Percentiles rank a stretch among this genome's conserved stretches.
phyloP scores from a whole-genome alignment of 2,113 vertebrate genomes.

The Speoplatyrhinus poulsoni region DNA sequence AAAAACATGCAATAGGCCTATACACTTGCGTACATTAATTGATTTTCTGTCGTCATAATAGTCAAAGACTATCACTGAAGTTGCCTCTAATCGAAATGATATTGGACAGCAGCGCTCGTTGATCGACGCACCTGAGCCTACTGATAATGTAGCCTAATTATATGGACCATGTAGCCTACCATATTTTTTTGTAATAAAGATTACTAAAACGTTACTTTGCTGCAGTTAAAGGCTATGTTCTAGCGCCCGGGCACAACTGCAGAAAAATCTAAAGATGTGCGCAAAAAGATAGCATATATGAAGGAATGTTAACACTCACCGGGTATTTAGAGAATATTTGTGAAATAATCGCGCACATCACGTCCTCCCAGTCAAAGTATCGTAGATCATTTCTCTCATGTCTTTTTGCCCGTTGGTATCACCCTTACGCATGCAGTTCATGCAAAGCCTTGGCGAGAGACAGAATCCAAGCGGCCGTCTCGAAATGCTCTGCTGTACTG shows the following conservation, averaged over 20 bases:
- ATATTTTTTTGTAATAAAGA: neutral
- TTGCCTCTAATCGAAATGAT: constrained; percentile 10
- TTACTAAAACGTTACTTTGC: constrained; percentile 11
- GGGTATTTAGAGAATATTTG: constrained; percentile 29
- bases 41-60: neutral
- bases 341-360: constrained; percentile 12
- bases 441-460: constrained; percentile 2
- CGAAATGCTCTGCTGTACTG: constrained; percentile 36
- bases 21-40: too few relatives aligned
- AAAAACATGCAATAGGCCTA: too few relatives aligned
- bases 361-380: constrained; percentile 58
- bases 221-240: constrained; percentile 28
- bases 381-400: constrained; percentile 36
- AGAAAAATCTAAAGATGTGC: constrained; percentile 26
- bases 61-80: neutral
- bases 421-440: constrained; percentile 41
- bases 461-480: constrained; percentile 52
- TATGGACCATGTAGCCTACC: constrained; percentile 23
- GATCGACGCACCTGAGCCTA: constrained; percentile 46
- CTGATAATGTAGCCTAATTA: neutral
- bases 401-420: constrained; percentile 38
- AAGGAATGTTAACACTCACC: constrained; percentile 60
- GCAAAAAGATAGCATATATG: neutral
- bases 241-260: constrained; percentile 20
- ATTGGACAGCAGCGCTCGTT: constrained; percentile 22